These are phyloP conservation scores for Mirounga angustirostris DNA, from an alignment of 2,113 vertebrate genomes.

Conservation along the genomic window DNA sequence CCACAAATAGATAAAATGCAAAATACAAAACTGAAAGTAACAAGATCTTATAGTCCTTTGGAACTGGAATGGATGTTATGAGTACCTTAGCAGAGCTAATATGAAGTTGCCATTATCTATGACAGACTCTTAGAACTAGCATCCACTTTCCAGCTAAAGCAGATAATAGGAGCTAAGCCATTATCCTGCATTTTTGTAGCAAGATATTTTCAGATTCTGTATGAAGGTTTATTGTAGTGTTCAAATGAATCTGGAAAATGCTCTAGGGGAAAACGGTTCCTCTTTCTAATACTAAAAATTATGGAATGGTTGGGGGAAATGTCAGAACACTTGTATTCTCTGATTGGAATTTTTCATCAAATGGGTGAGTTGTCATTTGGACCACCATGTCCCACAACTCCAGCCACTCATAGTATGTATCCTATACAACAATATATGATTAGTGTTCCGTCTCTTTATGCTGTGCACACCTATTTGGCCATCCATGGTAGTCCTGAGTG, in stretches of 20 bases:
- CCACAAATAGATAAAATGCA: slow-evolving; percentile 81
- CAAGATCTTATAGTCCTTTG: slow-evolving; percentile 81
- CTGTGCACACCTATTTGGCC: background rate
- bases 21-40: slow-evolving; percentile 80
- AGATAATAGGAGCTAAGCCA: slow-evolving; percentile 71
- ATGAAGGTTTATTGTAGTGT: slow-evolving; percentile 69
- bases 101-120: slow-evolving; percentile 77
- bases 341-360: slow-evolving; percentile 32
- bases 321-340: background rate
- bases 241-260: slow-evolving; percentile 79
- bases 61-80: slow-evolving; percentile 73
- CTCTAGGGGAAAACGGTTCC: slow-evolving; percentile 27
- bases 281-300: slow-evolving; percentile 16
- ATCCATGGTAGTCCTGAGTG: background rate
- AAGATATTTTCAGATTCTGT: slow-evolving; percentile 73
- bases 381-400: background rate
- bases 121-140: slow-evolving; percentile 63
- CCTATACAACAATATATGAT: background rate
- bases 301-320: background rate
- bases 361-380: background rate
- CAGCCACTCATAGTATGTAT: background rate
- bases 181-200: slow-evolving; percentile 65
- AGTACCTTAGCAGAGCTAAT: slow-evolving; percentile 78
- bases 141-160: slow-evolving; percentile 48
- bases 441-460: background rate